These are phyloP conservation scores for Anastatus disparis DNA, from an alignment of 1,140 invertebrate genomes.

Conservation along the genomic window DNA sequence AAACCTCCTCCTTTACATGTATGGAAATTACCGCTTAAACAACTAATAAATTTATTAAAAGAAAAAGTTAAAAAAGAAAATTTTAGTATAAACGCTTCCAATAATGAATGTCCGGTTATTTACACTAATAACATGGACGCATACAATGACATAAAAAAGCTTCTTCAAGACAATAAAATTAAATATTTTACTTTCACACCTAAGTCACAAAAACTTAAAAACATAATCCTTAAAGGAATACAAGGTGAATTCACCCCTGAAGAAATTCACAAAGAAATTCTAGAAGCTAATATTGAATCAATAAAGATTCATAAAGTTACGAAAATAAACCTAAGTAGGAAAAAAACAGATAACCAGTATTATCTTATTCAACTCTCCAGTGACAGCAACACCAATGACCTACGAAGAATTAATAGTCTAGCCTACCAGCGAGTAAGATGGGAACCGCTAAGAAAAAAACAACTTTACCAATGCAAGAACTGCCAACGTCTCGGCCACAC, in stretches of 20 bases:
- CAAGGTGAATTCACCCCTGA: neutral
- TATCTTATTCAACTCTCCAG: neutral
- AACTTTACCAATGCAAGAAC: too few relatives aligned
- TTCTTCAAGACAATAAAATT: too few relatives aligned
- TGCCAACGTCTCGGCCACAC: too few relatives aligned
- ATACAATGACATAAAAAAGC: too few relatives aligned
- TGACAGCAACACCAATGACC: neutral
- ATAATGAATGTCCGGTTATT: too few relatives aligned
- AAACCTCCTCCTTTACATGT: too few relatives aligned
- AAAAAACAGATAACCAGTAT: neutral
- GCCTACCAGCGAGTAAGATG: neutral
- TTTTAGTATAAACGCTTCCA: too few relatives aligned
- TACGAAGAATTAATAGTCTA: neutral
- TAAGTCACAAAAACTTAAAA: neutral
- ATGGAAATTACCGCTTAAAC: too few relatives aligned
- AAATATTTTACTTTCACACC: conserved; percentile 1
- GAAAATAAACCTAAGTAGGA: neutral
- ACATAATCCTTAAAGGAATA: neutral
- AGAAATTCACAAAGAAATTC: conserved; percentile 3
- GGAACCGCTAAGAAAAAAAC: conserved; percentile 3
- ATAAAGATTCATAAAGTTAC: neutral
- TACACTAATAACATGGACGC: too few relatives aligned
- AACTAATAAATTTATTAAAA: too few relatives aligned
- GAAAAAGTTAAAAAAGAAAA: too few relatives aligned
- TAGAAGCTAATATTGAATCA: neutral